These are phyloP conservation scores for Nipponia nippon DNA, from an alignment of 2,113 vertebrate genomes.

Conservation along the genomic window DNA sequence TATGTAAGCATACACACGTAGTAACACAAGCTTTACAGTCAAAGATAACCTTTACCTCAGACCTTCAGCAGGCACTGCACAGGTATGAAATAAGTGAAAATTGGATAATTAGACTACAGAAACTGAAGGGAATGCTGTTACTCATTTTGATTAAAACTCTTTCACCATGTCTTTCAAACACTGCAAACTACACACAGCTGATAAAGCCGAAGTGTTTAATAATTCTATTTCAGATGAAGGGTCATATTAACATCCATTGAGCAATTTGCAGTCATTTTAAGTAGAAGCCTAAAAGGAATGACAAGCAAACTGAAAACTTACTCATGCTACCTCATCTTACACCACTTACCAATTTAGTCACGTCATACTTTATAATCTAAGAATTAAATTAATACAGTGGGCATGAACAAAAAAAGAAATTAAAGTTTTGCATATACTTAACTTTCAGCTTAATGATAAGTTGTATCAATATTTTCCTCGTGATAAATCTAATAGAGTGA, in stretches of 20 bases:
- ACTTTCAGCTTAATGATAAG: not conserved
- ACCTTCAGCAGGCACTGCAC: not conserved
- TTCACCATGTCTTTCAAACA: not conserved
- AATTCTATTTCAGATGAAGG: constrained; percentile 22
- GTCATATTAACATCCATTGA: constrained; percentile 33
- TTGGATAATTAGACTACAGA: not conserved
- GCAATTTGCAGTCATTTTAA: constrained; percentile 17
- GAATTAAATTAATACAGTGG: constrained; percentile 37
- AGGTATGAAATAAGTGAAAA: constrained; percentile 21
- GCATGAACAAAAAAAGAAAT: not conserved
- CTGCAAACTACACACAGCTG: not conserved
- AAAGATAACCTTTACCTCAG: not conserved
- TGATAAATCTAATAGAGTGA: not conserved
- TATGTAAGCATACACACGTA: not conserved
- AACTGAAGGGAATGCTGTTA: not conserved
- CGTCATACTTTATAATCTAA: constrained; percentile 17
- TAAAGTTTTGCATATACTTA: not conserved
- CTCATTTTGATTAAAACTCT: not conserved
- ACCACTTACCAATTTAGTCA: constrained; percentile 23
- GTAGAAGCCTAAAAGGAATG: not conserved
- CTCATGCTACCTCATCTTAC: not conserved
- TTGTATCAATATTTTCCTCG: constrained; percentile 37
- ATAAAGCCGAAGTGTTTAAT: constrained; percentile 8
- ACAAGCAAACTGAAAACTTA: constrained; percentile 34
- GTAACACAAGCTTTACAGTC: not conserved